Evolutionary conservation across 2,888 invertebrate genomes (phyloP), one percentile per base, ranked within the genome.

Genomic region (Hyppa rectilinea): DNA sequence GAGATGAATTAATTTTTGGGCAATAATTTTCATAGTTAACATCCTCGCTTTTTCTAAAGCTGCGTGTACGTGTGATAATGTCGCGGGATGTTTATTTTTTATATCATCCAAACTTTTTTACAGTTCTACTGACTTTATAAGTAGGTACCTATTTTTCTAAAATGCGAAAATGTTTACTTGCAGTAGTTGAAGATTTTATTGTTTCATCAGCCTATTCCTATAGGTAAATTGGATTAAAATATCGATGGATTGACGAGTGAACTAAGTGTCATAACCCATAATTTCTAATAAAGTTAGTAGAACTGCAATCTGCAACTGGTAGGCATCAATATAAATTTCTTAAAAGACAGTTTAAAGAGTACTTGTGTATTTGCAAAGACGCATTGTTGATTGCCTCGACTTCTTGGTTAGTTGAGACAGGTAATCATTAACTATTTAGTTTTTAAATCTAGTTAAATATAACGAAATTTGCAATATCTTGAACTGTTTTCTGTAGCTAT

Each of bases 361-460:
- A 70, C 71, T 78, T 58, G 62, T 74, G 63, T 80, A 75, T 68
- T 72, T 77, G 85, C 80, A 71, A 81, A 66, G 80, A 80, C 83
- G 81, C 87, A 87, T 87, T 85, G 82, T 73, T 55, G 70, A 80
- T 85, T 83, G 78, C 78, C 81, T 73, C 68, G 47, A 80, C 63
- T 68, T 75, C 52, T 71, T 62, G 64, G 67, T 69, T 72, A 84
- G 67, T 64, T 67, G 73, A 80, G 70, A 70, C 69, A 77, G 77
- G 52, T 84, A 75, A 79, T 70, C 60, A 73, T 73, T 67, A 72
- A 59, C 59, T 63, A 66, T 73, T 78, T 82, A 84, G 75, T 72
- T 84, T 74, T 60, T 71, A 75, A 72, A 26, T 72, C 43, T 84
- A 82, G 79, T 67, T 66, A 75, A 78, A 82, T 63, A 68, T 58